phyloP scores from a whole-genome alignment of 2,113 vertebrate genomes.

The Bubo blakistoni region DNA sequence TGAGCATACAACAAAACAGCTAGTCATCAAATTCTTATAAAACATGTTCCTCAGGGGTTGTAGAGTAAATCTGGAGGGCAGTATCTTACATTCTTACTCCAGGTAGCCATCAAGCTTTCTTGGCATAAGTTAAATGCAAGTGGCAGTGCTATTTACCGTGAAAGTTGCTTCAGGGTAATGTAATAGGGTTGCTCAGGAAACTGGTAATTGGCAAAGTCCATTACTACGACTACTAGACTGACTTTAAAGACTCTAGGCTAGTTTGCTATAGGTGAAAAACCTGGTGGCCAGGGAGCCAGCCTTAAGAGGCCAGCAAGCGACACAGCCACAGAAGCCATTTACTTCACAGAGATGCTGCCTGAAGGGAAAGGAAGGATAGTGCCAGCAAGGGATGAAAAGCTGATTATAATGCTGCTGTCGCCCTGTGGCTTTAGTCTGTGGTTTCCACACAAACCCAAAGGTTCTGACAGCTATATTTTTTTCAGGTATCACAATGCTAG shows the following conservation, averaged over 20 bases:
- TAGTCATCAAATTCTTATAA: background rate
- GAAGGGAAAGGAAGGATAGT: background rate
- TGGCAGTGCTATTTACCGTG: background rate
- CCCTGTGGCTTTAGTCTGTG: background rate
- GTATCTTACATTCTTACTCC: background rate
- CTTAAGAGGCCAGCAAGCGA: background rate
- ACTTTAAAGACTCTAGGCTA: background rate
- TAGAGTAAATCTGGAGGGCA: background rate
- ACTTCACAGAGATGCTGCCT: background rate
- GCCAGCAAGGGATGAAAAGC: background rate
- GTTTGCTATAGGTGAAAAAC: background rate
- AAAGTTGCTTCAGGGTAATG: background rate
- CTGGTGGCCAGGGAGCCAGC: background rate
- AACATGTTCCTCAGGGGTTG: background rate
- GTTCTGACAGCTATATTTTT: background rate
- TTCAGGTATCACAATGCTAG: fast-evolving
- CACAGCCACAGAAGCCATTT: background rate
- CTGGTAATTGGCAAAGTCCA: background rate
- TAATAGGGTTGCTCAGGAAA: background rate
- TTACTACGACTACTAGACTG: background rate
- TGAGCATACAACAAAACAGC: background rate
- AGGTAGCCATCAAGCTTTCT: background rate
- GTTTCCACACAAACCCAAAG: background rate
- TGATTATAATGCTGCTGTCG: background rate
- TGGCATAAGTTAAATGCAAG: background rate